Percentiles rank a stretch among this genome's conserved stretches.
phyloP scores from a whole-genome alignment of 2,888 invertebrate genomes.

The Mythimna impura region DNA sequence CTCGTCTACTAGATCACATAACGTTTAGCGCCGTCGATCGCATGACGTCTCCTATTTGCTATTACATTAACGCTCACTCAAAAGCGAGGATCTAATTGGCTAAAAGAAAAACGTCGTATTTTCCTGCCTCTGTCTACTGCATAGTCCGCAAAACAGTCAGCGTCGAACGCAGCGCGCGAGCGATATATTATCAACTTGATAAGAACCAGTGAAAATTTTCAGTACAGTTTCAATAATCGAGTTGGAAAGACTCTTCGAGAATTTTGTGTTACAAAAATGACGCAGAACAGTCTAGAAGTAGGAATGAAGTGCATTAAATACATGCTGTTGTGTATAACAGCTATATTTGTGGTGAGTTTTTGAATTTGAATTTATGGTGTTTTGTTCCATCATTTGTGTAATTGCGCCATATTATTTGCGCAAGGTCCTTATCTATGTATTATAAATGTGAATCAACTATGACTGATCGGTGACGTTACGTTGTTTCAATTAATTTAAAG shows the following conservation, averaged over 20 bases:
- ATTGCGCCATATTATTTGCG: slow-evolving; percentile 62
- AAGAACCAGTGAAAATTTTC: slow-evolving; percentile 53
- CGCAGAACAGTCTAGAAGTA: slow-evolving; percentile 86
- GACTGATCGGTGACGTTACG: slow-evolving; percentile 21
- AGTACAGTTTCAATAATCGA: slow-evolving; percentile 42
- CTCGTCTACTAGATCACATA: slow-evolving; percentile 19
- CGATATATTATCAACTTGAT: slow-evolving; percentile 58
- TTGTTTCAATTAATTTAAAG: slow-evolving; percentile 26
- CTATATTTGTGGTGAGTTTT: slow-evolving; percentile 94
- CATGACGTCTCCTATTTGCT: slow-evolving; percentile 68
- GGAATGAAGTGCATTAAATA: slow-evolving; percentile 95
- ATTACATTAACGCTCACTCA: slow-evolving; percentile 46
- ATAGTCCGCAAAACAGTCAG: slow-evolving; percentile 49
- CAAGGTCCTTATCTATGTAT: slow-evolving; percentile 59
- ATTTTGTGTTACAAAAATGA: slow-evolving; percentile 75
- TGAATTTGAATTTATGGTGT: neutral
- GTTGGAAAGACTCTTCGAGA: slow-evolving; percentile 39
- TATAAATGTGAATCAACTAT: slow-evolving; percentile 35
- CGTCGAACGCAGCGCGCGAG: slow-evolving; percentile 36
- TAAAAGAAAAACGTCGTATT: slow-evolving; percentile 71
- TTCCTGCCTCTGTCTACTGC: slow-evolving; percentile 45
- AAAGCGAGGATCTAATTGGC: slow-evolving; percentile 73
- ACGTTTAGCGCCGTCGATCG: slow-evolving; percentile 17
- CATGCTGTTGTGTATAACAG: slow-evolving; percentile 93
- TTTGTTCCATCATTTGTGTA: slow-evolving; percentile 5